phyloP scores from a whole-genome alignment of 2,113 vertebrate genomes.

The Carlito syrichta region DNA sequence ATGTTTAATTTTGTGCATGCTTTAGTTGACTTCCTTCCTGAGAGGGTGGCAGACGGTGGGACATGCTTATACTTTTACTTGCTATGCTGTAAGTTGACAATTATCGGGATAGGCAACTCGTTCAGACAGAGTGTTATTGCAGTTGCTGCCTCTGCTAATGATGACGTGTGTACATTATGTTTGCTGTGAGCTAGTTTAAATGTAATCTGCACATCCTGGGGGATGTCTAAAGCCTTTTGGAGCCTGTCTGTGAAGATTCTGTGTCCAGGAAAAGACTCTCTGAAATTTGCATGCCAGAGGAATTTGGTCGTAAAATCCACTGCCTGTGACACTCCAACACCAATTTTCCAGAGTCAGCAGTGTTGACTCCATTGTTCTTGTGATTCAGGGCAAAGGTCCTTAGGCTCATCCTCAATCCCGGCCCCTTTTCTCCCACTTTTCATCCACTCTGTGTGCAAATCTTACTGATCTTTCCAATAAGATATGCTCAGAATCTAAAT shows the following conservation, averaged over 20 bases:
- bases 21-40: neutral
- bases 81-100: neutral
- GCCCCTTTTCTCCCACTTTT: neutral
- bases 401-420: neutral
- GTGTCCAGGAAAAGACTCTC: too few species aligned
- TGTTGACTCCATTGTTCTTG: too few species aligned
- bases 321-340: neutral
- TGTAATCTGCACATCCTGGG: neutral
- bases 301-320: neutral
- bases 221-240: neutral
- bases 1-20: neutral
- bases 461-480: neutral
- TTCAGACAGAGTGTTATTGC: too few species aligned
- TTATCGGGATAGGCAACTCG: too few species aligned
- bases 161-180: neutral
- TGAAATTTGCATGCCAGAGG: fast-evolving
- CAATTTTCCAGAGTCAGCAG: too few species aligned
- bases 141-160: too few species aligned
- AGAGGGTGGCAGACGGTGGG: neutral
- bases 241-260: fast-evolving
- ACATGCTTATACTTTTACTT: neutral
- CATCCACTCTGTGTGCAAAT: neutral
- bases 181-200: neutral
- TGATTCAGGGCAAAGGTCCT: neutral
- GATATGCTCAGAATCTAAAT: neutral